Evolutionary conservation across 2,113 vertebrate genomes (phyloP).

Genomic region (Onychorhynchus coronatus): DNA sequence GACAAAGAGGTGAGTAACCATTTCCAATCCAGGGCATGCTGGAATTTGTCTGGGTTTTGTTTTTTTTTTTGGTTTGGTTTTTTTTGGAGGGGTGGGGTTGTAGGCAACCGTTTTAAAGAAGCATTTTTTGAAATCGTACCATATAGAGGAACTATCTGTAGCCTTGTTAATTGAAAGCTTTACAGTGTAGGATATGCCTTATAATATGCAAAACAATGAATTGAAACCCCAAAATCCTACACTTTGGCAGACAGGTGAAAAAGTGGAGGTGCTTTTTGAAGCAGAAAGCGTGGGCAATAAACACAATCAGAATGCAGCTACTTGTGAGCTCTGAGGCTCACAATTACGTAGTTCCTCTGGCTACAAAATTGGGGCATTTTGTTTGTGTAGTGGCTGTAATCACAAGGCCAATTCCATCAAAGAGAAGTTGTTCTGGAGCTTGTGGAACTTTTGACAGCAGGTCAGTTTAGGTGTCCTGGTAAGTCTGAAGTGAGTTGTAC

Average conservation of each 20-base stretch:
- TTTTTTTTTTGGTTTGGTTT: not conserved
- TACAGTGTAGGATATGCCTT: not conserved
- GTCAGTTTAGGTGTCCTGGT: no score
- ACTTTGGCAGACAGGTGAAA: not conserved
- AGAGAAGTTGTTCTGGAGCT: not conserved
- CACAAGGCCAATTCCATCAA: not conserved
- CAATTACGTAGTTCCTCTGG: not conserved
- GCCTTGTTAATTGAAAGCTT: not conserved
- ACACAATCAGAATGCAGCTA: not conserved
- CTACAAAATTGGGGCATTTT: not conserved
- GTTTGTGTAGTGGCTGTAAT: not conserved
- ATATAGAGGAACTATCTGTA: not conserved
- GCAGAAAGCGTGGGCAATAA: not conserved
- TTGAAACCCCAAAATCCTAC: not conserved
- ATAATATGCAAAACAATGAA: not conserved
- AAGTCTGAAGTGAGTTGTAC: not conserved
- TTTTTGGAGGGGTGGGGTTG: not conserved
- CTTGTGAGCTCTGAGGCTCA: not conserved
- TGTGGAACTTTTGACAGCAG: not conserved
- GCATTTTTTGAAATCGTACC: not conserved
- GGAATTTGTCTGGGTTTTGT: not conserved
- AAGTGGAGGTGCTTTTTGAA: not conserved
- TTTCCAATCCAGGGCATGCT: not conserved
- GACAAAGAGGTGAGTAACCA: constrained; percentile 24
- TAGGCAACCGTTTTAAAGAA: not conserved